Base-by-base conservation (phyloP, 2,113 vertebrate species). In the Sporophila hypoxantha region DNA sequence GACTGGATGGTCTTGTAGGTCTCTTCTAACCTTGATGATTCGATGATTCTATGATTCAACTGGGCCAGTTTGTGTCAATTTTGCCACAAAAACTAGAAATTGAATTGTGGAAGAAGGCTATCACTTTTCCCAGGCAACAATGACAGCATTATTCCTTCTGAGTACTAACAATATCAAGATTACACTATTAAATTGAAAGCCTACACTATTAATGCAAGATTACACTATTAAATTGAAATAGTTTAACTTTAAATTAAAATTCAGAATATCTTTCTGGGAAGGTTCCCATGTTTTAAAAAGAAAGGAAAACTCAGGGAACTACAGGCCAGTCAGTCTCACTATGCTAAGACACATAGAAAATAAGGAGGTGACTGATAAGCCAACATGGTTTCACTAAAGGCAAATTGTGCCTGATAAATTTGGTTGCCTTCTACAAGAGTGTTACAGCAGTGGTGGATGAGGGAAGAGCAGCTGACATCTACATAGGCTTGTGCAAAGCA, bases 241-340 rank as follows among this genome's bases (percentile, higher is more conserved):
- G 19, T 42, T 64, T 81, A 19, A 73, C 88, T 87, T 77, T 27
- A 90, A 71, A 88, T 64, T 89, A 52, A 93, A 87, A 91, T 34
- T 44, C 21, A 12, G 41, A 77, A 21, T 30, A 22, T 29, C 50
- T 70, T 88, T 57, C 82, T 75, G 80, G 10, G 12, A 85, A 84
- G 59, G 9, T 57, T 57, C 12, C 12, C 14, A 56, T 32, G 53
- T 32, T 42, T 41, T 36, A 77, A 77, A 69, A 64, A 70, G 17
- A 42, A 49, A 56, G 17, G 9, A 55, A 41, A 53, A 41, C 21
- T 60, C 29, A 16, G 21, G 69, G 30, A 61, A 42, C 26, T 10
- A 32, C 21, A 55, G 20, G 17, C 20, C 39, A 15, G 47, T 47
- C 69, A 75, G 34, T 32, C 20, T 46, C 41, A 81, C 29, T 41